phyloP scores from a whole-genome alignment of 2,888 invertebrate species.

The Dynastes hyllus region DNA sequence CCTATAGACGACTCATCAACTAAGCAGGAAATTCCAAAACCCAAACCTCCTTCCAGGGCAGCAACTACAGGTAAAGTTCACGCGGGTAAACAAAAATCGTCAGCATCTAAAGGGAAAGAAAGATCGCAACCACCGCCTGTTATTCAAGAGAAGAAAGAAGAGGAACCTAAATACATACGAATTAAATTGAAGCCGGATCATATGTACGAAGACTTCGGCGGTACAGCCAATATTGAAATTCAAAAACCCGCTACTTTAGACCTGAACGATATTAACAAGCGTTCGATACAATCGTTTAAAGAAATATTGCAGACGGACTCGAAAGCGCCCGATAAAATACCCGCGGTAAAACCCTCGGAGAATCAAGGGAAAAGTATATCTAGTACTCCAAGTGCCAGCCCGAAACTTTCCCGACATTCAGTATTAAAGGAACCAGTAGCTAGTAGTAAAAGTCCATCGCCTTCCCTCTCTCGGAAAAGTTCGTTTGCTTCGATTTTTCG shows the following conservation, averaged over 20 bases:
- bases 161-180: slow-evolving; percentile 75
- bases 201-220: slow-evolving; percentile 77
- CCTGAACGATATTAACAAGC: slow-evolving; percentile 69
- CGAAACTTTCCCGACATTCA: slow-evolving; percentile 69
- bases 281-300: slow-evolving; percentile 69
- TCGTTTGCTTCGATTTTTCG: slow-evolving; percentile 88
- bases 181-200: slow-evolving; percentile 85
- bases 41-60: slow-evolving; percentile 53
- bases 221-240: slow-evolving; percentile 65
- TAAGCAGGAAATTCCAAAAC: slow-evolving; percentile 59
- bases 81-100: slow-evolving; percentile 49
- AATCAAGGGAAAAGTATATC: slow-evolving; percentile 60
- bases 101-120: slow-evolving; percentile 44
- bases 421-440: slow-evolving; percentile 59
- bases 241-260: slow-evolving; percentile 78
- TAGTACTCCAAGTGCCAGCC: slow-evolving; percentile 70
- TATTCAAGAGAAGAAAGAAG: slow-evolving; percentile 46
- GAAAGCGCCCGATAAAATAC: slow-evolving; percentile 50
- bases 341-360: slow-evolving; percentile 49
- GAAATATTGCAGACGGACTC: slow-evolving; percentile 65
- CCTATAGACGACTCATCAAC: slow-evolving; percentile 47
- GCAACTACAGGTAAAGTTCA: slow-evolving; percentile 31
- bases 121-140: background rate
- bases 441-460: slow-evolving; percentile 77
- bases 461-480: slow-evolving; percentile 83